Evolutionary conservation across 2,888 invertebrate species (phyloP), one percentile per base, ranked within the genome.

Genomic region (Machimus atricapillus): DNA sequence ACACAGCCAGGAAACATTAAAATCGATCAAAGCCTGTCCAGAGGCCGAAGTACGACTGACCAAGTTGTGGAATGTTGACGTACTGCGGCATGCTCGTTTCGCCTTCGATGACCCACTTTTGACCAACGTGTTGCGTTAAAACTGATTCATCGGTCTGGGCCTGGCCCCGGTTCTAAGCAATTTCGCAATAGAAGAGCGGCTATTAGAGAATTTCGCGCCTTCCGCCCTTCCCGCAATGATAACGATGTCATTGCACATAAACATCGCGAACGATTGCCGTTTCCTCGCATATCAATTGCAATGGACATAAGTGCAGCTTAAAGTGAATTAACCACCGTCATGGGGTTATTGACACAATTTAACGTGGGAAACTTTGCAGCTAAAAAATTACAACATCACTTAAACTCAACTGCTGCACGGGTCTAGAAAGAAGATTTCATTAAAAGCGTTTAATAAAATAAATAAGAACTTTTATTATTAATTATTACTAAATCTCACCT

Each of bases 91-190:
- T 40, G 40, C 34, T 77, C 77, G 27, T 37, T 56, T 56, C 52
- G 46, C 31, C 52, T 52, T n/a, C 19, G 82, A 19, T 82, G 82
- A 82, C 82, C 82, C 82, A 82, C 37, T 58, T 82, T 37, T 37
- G 27, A 31, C 5, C 34, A 79, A 79, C 23, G 23, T 82, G 82
- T 82, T 82, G 82, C 82, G 58, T 31, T 37, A 37, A 46, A 66
- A 58, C 52, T 82, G 82, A 82, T 82, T 82, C 82, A 82, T 82
- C 37, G 82, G 27, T 34, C 31, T 19, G 19, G 19, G 31, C 19
- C 52, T 56, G 27, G 46, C 43, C 78, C 23, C 23, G 23, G 73
- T 34, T 34, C 78, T n/a, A 14, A 27, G 14, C n/a, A 27, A 66
- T 58, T 31, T 82, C 58, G 58, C 58, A 82, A 82, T 66, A 23